These are phyloP conservation scores for Megaceryle maxima DNA, from an alignment of 2,113 vertebrate genomes.

Conservation along the genomic window DNA sequence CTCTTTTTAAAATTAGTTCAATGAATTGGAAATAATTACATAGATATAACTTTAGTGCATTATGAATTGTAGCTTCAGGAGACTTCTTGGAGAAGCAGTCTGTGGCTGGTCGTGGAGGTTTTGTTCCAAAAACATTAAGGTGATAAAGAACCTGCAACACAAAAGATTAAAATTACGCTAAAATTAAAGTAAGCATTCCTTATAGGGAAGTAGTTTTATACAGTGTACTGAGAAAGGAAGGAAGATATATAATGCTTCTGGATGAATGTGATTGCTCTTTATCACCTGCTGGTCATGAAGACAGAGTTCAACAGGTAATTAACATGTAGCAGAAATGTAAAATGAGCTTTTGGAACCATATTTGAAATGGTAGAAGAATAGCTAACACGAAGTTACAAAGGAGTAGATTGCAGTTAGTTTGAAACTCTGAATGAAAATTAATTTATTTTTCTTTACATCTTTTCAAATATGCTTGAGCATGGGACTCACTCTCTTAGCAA, in stretches of 20 bases:
- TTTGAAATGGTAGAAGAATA: background rate
- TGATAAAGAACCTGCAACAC: background rate
- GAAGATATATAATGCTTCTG: background rate
- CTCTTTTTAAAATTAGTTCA: background rate
- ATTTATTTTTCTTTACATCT: background rate
- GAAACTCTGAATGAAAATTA: background rate
- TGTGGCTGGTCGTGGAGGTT: background rate
- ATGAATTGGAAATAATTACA: background rate
- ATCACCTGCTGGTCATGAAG: background rate
- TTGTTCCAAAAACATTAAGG: background rate
- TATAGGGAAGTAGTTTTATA: background rate
- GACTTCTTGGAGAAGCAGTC: background rate
- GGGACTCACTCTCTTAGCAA: background rate
- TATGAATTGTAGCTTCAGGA: background rate
- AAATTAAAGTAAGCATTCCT: background rate
- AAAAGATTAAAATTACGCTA: background rate
- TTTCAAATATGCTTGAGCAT: background rate
- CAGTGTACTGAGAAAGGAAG: background rate
- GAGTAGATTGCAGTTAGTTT: background rate
- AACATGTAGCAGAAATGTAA: background rate
- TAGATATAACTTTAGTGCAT: background rate
- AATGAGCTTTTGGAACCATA: background rate
- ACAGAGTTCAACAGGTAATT: conserved; percentile 7
- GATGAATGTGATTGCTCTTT: background rate
- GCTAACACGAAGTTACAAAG: background rate